phyloP scores from a whole-genome alignment of 2,888 invertebrate species.

The Polydrusus pterygomalis region DNA sequence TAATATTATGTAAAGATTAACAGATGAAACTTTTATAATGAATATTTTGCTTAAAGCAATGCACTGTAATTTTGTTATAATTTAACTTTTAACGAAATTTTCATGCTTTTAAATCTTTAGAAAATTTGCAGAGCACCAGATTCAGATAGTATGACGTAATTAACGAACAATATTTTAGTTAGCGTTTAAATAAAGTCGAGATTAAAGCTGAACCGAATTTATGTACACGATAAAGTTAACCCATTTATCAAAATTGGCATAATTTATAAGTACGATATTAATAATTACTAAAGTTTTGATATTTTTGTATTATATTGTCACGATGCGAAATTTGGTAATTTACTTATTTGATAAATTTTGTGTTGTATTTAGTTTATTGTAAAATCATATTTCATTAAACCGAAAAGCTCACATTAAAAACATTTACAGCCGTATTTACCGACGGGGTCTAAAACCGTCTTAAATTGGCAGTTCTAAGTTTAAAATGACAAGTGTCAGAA shows the following conservation, averaged over 20 bases:
- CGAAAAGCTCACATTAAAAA: too few species aligned
- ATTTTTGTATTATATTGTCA: too few species aligned
- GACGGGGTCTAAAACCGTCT: too few species aligned
- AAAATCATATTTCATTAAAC: too few species aligned
- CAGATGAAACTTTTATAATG: neutral
- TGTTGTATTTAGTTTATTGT: too few species aligned
- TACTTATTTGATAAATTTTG: too few species aligned
- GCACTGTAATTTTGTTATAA: constrained; percentile 15
- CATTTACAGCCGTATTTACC: too few species aligned
- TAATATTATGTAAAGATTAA: neutral
- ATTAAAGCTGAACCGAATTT: constrained; percentile 31
- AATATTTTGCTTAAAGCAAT: constrained; percentile 3
- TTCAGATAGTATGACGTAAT: constrained; percentile 26
- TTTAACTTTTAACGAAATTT: constrained; percentile 30
- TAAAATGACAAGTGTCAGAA: too few species aligned
- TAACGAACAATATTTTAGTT: constrained; percentile 48
- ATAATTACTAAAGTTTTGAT: too few species aligned
- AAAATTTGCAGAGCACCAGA: constrained; percentile 18
- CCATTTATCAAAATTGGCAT: constrained; percentile 8
- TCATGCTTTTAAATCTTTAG: constrained; percentile 35
- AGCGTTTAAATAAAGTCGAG: constrained; percentile 39
- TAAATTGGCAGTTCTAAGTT: too few species aligned
- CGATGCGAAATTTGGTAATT: too few species aligned
- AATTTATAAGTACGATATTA: neutral
- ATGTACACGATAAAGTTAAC: constrained; percentile 17